Evolutionary conservation across 92 coral and sea anemone species (phyloP), one percentile per base, ranked within the genome.

Genomic region (Muricea muricata): DNA sequence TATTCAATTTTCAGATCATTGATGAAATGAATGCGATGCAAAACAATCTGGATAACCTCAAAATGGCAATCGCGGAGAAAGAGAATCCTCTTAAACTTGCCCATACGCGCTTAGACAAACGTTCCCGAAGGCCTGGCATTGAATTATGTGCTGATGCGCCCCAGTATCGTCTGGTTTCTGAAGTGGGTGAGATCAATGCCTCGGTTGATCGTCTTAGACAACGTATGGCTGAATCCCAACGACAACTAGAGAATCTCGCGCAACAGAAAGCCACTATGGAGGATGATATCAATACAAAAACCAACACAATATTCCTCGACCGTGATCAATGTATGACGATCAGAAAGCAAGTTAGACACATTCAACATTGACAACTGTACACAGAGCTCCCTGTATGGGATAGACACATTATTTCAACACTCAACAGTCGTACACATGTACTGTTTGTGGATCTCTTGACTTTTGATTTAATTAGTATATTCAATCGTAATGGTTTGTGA

Each of bases 91-190:
- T 95, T 13, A 95, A 93, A 75, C 96, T 95, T 45, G 98, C 98
- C n/a, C 98, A 95, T 75, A 95, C 98, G 18, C 89, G 98, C 30
- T 74, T 95, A 26, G 98, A 95, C 91, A 95, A 95, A 86, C 97
- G 98, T 7, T 95, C 98, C n/a, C 56, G 91, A 58, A 91, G 98
- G 26, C 98, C 98, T 20, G 94, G 94, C 65, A 97, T 95, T 33
- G 98, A 95, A 87, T 92, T 95, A 65, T 95, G 98, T 73, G 89
- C 97, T 2, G 98, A 95, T 58, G 94, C 97, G 0, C 97, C 94
- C 8, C 98, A 95, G 81, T 95, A 95, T 89, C 94, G 98, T 39
- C 89, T 95, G 31, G 97, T 95, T 5, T 92, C 94, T 65, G 98
- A 95, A 31, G 97, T 93, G 23, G 98, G 98, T 13, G 98, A 95